Base-by-base conservation (phyloP, 1,140 invertebrate species). In the Apolygus lucorum region DNA sequence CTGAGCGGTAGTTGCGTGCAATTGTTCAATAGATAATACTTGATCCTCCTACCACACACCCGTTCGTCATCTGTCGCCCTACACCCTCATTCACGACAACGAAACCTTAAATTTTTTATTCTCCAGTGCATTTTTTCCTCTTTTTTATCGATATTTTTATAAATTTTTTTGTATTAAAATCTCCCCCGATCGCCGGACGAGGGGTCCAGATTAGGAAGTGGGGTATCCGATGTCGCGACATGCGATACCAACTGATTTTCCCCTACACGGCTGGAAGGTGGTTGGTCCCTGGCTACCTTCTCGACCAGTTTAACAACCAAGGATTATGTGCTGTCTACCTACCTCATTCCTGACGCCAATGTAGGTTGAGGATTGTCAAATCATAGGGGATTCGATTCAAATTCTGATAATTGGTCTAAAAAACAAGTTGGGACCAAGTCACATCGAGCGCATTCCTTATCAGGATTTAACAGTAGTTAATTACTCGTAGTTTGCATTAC, bases 101-200 rank as follows among this genome's bases (percentile, higher is more conserved):
- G 34, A 42, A 42, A 42, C 34, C 17, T n/a, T n/a, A n/a, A 42
- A 17, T 42, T 42, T 42, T 42, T 42, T 42, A 17, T 42, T 17
- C 17, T 42, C 34, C n/a, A n/a, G 34, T 8, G 4, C 34, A 8
- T 42, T 42, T 42, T 42, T 42, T 42, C 4, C 34, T 4, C 17
- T 4, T 42, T 42, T 42, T 42, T 42, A 4, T 42, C 21, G 11
- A 8, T 21, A 4, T 63, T 21, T 63, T 26, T 63, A 13, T 52
- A 13, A 13, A 13, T 26, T 26, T 22, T 63, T 22, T 21, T 21
- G 11, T 8, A 8, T 8, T 21, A 21, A 63, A 63, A 63, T 63
- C 59, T 63, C 59, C 49, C 49, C n/a, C 49, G n/a, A n/a, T 52
- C n/a, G 0, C 34, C 42, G 2, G 68, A 63, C 2, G 68, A 34